Evolutionary conservation across 1,140 invertebrate genomes (phyloP), one percentile per base, ranked within the genome.

Genomic region (Sesamia nonagrioides): DNA sequence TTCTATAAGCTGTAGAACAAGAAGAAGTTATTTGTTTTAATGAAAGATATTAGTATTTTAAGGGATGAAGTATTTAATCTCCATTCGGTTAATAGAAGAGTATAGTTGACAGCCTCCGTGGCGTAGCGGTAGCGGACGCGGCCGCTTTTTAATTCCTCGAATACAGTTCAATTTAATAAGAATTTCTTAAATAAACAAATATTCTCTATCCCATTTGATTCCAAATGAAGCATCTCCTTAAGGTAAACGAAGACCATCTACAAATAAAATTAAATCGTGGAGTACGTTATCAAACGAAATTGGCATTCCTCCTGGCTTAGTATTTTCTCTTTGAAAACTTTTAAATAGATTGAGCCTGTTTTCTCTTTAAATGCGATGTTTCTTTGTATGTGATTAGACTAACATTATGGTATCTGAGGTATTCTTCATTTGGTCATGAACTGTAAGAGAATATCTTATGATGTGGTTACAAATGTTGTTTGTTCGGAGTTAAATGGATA

Each of bases 261-360:
- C 77, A 78, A 78, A 81, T 74, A 60, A 69, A 74, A 71, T 77
- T 77, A 54, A 73, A 56, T 81, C 18, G 48, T 18, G 33, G 18
- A 74, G 78, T 68, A 69, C 52, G 71, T 80, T 78, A n/a, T 78
- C 77, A 82, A 84, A 84, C 54, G 73, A 78, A 80, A 84, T 82
- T 80, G 79, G 80, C 77, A 80, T 81, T 79, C 77, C 80, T 75
- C 63, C 33, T 27, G 50, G 33, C 50, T 71, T 18, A 27, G 72
- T 40, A 74, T 35, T 80, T 73, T 77, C 56, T 45, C 77, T 82
- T 84, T 78, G 74, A 61, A 71, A 82, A 76, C 54, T 78, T 82
- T 69, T 80, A 71, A 71, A 76, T 77, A 48, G 52, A 63, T 77
- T 79, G 58, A 54, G 58, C 37, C 50, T 77, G 69, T 63, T 61